These are phyloP conservation scores for Stegodyphus mimosarum DNA, from an alignment of 1,140 invertebrate genomes.

Conservation along the genomic window DNA sequence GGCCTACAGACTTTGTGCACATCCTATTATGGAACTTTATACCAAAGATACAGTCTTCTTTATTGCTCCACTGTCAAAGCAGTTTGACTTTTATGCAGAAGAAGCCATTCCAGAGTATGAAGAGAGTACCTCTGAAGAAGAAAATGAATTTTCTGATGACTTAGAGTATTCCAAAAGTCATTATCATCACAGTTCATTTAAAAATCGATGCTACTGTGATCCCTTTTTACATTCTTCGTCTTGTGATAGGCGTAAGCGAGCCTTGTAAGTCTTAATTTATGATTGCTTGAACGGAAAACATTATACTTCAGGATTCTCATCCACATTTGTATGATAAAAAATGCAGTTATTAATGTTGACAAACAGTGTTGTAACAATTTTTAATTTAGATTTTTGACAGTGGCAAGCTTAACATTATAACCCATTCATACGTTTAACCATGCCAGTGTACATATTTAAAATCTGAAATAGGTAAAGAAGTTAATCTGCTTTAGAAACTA, in stretches of 20 bases:
- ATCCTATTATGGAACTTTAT: slow-evolving; percentile 70
- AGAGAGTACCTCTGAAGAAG: slow-evolving; percentile 5
- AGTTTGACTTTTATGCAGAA: slow-evolving; percentile 62
- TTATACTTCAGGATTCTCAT: too few relatives aligned
- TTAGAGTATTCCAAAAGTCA: not conserved
- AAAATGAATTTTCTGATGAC: slow-evolving; percentile 12
- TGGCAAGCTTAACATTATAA: too few relatives aligned
- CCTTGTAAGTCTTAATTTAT: not conserved
- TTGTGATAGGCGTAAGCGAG: slow-evolving; percentile 22
- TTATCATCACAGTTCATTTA: slow-evolving; percentile 1
- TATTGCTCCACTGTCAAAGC: slow-evolving; percentile 69
- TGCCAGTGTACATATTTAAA: too few relatives aligned
- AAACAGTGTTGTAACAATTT: too few relatives aligned
- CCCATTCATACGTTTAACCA: too few relatives aligned
- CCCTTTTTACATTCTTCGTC: slow-evolving; percentile 25
- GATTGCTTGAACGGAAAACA: too few relatives aligned
- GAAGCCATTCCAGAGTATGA: slow-evolving; percentile 38
- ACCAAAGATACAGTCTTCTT: slow-evolving; percentile 67
- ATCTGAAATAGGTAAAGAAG: too few relatives aligned
- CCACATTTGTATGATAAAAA: too few relatives aligned
- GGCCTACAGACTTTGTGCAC: slow-evolving; percentile 69
- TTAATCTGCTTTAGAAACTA: too few relatives aligned
- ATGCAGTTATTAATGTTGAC: too few relatives aligned
- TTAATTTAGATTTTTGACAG: too few relatives aligned
- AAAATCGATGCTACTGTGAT: slow-evolving; percentile 22